phyloP scores from a whole-genome alignment of 2,113 vertebrate genomes.

The Pontoporia blainvillei region DNA sequence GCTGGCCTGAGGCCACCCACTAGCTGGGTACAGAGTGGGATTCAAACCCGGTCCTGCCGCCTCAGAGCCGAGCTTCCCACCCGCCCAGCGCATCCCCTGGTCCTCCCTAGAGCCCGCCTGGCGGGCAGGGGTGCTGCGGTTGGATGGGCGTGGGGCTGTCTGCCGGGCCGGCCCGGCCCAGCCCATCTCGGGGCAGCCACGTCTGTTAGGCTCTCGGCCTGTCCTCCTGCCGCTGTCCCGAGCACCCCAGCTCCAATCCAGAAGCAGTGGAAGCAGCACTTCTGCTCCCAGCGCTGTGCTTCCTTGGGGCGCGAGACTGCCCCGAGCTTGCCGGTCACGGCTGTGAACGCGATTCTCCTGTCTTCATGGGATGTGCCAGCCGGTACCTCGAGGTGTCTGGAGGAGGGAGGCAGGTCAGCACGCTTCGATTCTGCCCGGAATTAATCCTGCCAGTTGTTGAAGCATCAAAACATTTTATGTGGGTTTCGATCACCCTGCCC shows the following conservation, averaged over 20 bases:
- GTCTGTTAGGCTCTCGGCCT: background rate
- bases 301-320: background rate
- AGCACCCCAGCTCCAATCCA: background rate
- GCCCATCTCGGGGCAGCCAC: background rate
- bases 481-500: too few species aligned
- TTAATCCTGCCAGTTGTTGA: background rate
- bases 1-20: background rate
- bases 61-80: background rate
- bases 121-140: background rate
- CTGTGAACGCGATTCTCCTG: fast-evolving
- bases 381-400: background rate
- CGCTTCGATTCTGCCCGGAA: background rate
- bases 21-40: fast-evolving
- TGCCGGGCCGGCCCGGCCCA: background rate
- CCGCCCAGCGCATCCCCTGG: fast-evolving
- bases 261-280: background rate
- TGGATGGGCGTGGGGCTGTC: background rate
- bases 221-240: background rate
- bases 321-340: background rate
- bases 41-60: background rate
- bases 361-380: background rate
- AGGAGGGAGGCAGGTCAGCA: background rate
- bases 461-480: fast-evolving
- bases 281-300: background rate
- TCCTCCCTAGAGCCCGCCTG: background rate